A percentile compares a stretch with the other conserved stretches of the same genome.
Evolutionary conservation across 2,888 invertebrate species (phyloP).

Genomic region (Sepiola atlantica): DNA sequence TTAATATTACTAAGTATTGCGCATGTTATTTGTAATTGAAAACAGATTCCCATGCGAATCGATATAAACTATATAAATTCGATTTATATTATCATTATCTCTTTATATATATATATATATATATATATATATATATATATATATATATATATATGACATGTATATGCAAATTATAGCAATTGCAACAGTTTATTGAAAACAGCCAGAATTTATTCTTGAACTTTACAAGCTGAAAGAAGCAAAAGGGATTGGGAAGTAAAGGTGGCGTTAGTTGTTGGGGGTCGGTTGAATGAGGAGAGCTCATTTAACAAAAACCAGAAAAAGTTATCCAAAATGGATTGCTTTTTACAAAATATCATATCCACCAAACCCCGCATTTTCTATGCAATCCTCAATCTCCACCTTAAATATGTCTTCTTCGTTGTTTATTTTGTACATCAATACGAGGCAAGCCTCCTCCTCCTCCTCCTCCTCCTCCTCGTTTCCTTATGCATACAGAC

Average conservation of each 20-base stretch:
- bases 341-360: background rate
- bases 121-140: background rate
- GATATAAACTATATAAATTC: too few relatives aligned
- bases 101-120: background rate
- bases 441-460: background rate
- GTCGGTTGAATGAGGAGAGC: background rate
- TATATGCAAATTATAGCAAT: background rate
- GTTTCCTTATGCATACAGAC: background rate
- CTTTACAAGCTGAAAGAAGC: background rate
- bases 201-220: background rate
- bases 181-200: background rate
- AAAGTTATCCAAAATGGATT: constrained; percentile 12
- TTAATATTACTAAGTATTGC: too few relatives aligned
- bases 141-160: background rate
- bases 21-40: too few relatives aligned
- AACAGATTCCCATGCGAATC: too few relatives aligned
- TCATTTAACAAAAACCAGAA: background rate
- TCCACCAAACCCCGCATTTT: background rate
- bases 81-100: too few relatives aligned
- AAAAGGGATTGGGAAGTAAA: background rate
- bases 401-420: background rate
- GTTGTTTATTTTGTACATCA: background rate
- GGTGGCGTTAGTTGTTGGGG: background rate
- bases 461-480: background rate
- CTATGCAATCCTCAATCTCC: background rate